A percentile compares a stretch with the other conserved stretches of the same genome.
Conservation (phyloP, 2,797 vertebrate species). For the Labeo calbasu region DNA sequence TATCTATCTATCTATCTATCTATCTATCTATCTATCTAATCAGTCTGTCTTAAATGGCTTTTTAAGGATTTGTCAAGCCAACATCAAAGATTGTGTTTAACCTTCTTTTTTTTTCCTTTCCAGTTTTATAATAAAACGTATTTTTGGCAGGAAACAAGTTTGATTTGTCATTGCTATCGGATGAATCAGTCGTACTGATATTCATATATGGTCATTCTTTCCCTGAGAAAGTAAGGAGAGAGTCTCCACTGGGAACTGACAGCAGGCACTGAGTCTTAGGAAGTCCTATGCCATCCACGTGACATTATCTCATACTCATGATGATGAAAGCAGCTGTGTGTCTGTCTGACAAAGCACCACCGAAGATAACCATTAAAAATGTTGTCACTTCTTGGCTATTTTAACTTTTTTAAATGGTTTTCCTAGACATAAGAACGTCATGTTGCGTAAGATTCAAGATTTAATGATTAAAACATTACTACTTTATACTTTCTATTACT, state of each 20-base stretch:
- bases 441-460: not conserved
- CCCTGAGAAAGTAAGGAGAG: slow-evolving; percentile 41
- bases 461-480: not conserved
- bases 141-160: slow-evolving; percentile 2
- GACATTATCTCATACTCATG: slow-evolving; percentile 51
- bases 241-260: slow-evolving; percentile 38
- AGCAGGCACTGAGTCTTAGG: slow-evolving; percentile 39
- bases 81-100: not conserved
- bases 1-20: not conserved
- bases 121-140: slow-evolving; percentile 11
- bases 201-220: slow-evolving; percentile 48
- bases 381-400: slow-evolving; percentile 67
- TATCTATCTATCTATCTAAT: not conserved
- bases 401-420: slow-evolving; percentile 62
- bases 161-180: not conserved
- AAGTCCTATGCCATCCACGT: slow-evolving; percentile 42
- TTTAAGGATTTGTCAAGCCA: not conserved
- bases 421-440: slow-evolving; percentile 46
- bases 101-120: not conserved
- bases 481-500: not conserved
- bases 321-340: slow-evolving; percentile 64
- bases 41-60: not conserved
- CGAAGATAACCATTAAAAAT: slow-evolving; percentile 60
- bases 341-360: slow-evolving; percentile 57
- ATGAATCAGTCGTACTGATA: slow-evolving; percentile 34